Percentiles rank a stretch among this genome's conserved stretches.
Conservation (phyloP, 2,888 invertebrate species). For the Reticulitermes lucifugus region DNA sequence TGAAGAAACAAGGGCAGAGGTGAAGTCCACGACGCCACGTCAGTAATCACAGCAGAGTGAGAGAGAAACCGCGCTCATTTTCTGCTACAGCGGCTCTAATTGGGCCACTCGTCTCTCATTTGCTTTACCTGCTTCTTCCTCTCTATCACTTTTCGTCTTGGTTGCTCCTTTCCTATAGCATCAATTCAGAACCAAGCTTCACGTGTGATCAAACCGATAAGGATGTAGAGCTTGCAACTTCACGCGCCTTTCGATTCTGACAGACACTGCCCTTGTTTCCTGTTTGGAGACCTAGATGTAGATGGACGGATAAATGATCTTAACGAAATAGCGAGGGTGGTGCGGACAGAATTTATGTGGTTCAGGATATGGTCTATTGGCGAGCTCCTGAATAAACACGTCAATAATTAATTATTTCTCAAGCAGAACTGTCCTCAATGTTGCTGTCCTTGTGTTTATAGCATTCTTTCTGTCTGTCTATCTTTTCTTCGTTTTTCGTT, state of each 20-base stretch:
- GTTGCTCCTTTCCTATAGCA: neutral
- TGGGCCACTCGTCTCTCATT: constrained; percentile 54
- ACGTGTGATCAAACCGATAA: neutral
- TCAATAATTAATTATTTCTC: no score
- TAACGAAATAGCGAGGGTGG: no score
- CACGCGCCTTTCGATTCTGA: no score
- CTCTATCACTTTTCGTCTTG: neutral
- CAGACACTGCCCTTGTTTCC: neutral
- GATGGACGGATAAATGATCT: no score
- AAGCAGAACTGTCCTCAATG: no score
- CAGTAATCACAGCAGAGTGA: constrained; percentile 27
- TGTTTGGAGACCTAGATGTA: no score
- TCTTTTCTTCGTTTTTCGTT: neutral
- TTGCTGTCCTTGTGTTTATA: no score
- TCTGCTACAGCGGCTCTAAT: constrained; percentile 58
- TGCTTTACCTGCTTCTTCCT: constrained; percentile 30
- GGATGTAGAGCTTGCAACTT: no score
- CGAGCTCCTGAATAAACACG: no score
- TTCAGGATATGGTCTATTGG: no score
- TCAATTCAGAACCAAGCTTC: neutral
- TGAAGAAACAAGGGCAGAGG: constrained; percentile 32
- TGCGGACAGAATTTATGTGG: no score
- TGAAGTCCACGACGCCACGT: constrained; percentile 35
- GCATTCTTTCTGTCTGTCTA: neutral
- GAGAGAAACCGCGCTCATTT: constrained; percentile 56